Evolutionary conservation across 2,113 vertebrate genomes (phyloP).

Genomic region (Caranx melampygus): DNA sequence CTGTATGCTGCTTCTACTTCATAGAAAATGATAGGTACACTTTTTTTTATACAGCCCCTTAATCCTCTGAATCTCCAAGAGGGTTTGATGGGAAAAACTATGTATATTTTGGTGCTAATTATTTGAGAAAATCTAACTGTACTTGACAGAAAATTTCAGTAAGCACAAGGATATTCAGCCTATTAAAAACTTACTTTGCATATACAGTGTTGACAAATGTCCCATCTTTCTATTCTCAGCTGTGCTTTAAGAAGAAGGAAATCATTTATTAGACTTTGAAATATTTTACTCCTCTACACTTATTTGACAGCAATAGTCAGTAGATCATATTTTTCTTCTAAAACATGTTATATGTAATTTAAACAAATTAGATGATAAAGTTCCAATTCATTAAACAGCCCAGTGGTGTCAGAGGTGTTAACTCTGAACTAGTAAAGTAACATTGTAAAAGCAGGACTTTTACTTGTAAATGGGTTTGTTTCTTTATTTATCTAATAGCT

Average conservation of each 20-base stretch:
- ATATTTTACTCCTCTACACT: neutral
- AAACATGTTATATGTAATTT: neutral
- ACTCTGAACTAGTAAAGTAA: neutral
- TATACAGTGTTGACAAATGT: too few relatives aligned
- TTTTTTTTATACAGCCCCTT: neutral
- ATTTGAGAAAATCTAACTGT: neutral
- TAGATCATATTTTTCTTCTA: neutral
- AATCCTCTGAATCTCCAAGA: neutral
- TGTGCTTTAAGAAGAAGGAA: too few relatives aligned
- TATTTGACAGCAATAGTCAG: neutral
- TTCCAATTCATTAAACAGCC: neutral
- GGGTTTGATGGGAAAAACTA: neutral
- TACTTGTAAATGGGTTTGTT: neutral
- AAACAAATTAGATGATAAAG: neutral
- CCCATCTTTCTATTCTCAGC: too few relatives aligned
- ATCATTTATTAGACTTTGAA: too few relatives aligned
- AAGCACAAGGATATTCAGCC: too few relatives aligned
- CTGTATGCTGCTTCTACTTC: neutral
- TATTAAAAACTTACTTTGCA: too few relatives aligned
- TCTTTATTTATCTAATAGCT: neutral
- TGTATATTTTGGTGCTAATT: neutral
- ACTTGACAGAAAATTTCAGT: neutral
- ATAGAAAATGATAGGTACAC: neutral
- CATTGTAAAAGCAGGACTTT: neutral
- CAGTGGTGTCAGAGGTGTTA: neutral